These are phyloP conservation scores for Gonatopus flavifemur DNA, from an alignment of 1,140 invertebrate species.

Conservation along the genomic window DNA sequence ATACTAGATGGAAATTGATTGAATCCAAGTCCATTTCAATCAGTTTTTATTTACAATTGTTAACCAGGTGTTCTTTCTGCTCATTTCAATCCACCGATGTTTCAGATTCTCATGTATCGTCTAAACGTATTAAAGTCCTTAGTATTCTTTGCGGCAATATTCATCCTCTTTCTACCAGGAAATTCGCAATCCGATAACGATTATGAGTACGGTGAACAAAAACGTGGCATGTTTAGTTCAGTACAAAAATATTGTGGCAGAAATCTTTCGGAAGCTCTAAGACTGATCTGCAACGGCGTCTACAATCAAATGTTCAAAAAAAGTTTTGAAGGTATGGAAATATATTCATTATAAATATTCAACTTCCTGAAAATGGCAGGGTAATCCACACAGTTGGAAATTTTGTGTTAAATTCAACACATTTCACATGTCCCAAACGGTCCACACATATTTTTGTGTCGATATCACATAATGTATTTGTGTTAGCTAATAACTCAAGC, in stretches of 20 bases:
- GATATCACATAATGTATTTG: too few relatives aligned
- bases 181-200: conserved; percentile 38
- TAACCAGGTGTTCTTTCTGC: too few relatives aligned
- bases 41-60: too few relatives aligned
- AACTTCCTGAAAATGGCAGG: background rate
- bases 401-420: background rate
- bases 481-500: too few relatives aligned
- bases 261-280: conserved; percentile 44
- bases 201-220: conserved; percentile 30
- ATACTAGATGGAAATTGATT: too few relatives aligned
- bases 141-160: conserved; percentile 29
- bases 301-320: conserved; percentile 56
- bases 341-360: background rate
- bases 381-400: background rate
- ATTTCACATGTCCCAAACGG: background rate
- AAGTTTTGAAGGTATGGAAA: conserved; percentile 41
- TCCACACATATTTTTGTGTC: too few relatives aligned
- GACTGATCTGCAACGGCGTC: conserved; percentile 46
- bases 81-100: too few relatives aligned
- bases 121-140: conserved; percentile 34
- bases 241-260: conserved; percentile 49
- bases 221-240: conserved; percentile 22
- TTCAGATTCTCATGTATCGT: conserved; percentile 47
- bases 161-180: conserved; percentile 29
- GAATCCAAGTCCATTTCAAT: too few relatives aligned